A percentile compares a stretch with the other conserved stretches of the same genome.
Evolutionary conservation across 2,797 vertebrate species (phyloP).

Genomic region (Trachurus trachurus): DNA sequence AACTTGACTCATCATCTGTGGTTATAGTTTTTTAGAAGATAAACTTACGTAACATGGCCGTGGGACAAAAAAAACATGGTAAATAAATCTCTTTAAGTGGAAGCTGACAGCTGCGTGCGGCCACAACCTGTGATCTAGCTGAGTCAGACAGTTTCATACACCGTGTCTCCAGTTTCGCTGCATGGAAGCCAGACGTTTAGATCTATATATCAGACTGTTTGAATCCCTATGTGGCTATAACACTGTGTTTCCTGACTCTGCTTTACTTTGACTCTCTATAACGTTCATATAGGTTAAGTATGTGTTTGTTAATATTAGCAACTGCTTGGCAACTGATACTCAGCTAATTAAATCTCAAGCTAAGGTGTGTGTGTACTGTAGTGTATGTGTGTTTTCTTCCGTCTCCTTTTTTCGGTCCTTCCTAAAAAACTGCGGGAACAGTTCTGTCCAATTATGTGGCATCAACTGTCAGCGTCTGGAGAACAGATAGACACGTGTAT

Average conservation of each 20-base stretch:
- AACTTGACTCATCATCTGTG: conserved; percentile 49
- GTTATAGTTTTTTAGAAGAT: conserved; percentile 46
- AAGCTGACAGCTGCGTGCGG: conserved; percentile 45
- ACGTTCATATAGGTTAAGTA: not conserved
- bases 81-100: conserved; percentile 62
- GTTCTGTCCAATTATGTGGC: conserved; percentile 63
- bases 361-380: conserved; percentile 6
- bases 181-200: conserved; percentile 11
- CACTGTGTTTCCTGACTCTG: conserved; percentile 4
- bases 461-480: conserved; percentile 54
- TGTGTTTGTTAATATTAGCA: conserved; percentile 25
- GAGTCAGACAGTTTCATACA: conserved; percentile 28
- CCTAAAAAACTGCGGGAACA: conserved; percentile 17
- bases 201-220: not conserved
- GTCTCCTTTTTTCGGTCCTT: conserved; percentile 23
- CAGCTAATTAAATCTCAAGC: conserved; percentile 51
- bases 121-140: conserved; percentile 39
- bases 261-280: conserved; percentile 12
- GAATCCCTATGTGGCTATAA: conserved; percentile 1
- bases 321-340: conserved; percentile 29
- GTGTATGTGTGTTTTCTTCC: not conserved
- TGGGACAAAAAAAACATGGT: conserved; percentile 38
- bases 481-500: conserved; percentile 60
- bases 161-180: conserved; percentile 16
- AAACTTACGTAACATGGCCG: conserved; percentile 56